Evolutionary conservation across 2,888 invertebrate species (phyloP).

Genomic region (Aquatica leii): DNA sequence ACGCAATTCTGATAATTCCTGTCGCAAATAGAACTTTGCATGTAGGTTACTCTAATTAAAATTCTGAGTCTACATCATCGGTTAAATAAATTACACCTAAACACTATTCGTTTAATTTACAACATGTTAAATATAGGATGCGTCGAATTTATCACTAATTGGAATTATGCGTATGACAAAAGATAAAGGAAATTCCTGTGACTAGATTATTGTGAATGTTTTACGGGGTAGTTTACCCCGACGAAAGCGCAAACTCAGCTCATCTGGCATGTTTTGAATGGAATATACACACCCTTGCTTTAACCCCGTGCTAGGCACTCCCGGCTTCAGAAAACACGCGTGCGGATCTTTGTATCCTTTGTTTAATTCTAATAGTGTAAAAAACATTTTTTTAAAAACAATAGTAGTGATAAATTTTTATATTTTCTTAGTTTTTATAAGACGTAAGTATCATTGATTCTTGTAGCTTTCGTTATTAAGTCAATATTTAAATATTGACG

Average conservation of each 20-base stretch:
- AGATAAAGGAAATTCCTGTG: conserved; percentile 25
- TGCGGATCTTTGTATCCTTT: conserved; percentile 20
- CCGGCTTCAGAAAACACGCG: conserved; percentile 36
- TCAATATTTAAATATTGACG: too few species aligned
- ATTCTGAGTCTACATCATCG: too few species aligned
- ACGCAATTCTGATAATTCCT: too few species aligned
- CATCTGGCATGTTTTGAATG: conserved; percentile 51
- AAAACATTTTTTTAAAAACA: not conserved
- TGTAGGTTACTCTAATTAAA: too few species aligned
- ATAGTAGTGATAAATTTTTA: conserved; percentile 3
- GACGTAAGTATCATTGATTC: not conserved
- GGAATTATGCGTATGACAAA: conserved; percentile 11
- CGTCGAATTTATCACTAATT: too few species aligned
- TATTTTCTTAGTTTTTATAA: not conserved
- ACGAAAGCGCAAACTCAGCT: conserved; percentile 50
- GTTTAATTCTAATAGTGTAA: not conserved
- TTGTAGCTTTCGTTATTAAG: not conserved
- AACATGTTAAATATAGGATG: too few species aligned
- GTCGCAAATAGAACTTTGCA: too few species aligned
- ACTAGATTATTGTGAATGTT: conserved; percentile 21
- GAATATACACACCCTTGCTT: conserved; percentile 55
- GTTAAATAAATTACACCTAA: too few species aligned
- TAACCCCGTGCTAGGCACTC: conserved; percentile 40
- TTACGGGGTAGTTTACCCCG: conserved; percentile 26
- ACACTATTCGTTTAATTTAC: too few species aligned